phyloP scores from a whole-genome alignment of 92 coral and sea anemone species.

The Zoanthus sociatus region DNA sequence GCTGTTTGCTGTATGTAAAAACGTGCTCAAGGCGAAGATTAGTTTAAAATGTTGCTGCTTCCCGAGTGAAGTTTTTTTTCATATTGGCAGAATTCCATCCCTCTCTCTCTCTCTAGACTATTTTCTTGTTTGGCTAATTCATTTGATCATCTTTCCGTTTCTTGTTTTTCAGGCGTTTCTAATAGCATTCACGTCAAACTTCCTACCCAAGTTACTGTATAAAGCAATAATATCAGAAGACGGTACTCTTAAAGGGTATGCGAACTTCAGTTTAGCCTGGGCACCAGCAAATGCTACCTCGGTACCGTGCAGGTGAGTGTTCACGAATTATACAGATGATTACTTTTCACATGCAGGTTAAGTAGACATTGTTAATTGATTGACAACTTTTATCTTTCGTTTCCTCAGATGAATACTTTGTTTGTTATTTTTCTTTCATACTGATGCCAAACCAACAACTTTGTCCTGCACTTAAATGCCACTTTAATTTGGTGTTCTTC shows the following conservation, averaged over 20 bases:
- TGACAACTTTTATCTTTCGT: too few relatives aligned
- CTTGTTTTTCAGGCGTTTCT: constrained; percentile 79
- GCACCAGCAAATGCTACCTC: constrained; percentile 91
- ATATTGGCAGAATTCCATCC: too few relatives aligned
- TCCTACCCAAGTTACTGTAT: constrained; percentile 92
- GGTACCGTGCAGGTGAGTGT: constrained; percentile 85
- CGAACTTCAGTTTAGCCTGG: constrained; percentile 94
- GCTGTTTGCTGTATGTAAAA: too few relatives aligned
- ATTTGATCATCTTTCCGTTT: neutral
- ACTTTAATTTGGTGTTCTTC: too few relatives aligned
- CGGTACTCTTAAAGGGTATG: constrained; percentile 82
- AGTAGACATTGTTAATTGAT: neutral
- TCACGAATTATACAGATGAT: neutral
- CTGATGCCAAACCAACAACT: too few relatives aligned
- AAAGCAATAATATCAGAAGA: constrained; percentile 67
- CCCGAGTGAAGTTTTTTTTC: too few relatives aligned
- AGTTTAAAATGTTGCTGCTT: too few relatives aligned
- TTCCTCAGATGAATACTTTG: too few relatives aligned
- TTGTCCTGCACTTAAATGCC: too few relatives aligned
- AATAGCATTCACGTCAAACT: constrained; percentile 95
- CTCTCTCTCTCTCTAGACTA: neutral
- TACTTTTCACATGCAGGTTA: neutral
- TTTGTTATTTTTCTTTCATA: too few relatives aligned
- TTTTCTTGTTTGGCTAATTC: neutral
- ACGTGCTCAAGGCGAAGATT: too few relatives aligned